Base-by-base conservation (phyloP, 2,797 vertebrate species). In the Lemur catta region DNA sequence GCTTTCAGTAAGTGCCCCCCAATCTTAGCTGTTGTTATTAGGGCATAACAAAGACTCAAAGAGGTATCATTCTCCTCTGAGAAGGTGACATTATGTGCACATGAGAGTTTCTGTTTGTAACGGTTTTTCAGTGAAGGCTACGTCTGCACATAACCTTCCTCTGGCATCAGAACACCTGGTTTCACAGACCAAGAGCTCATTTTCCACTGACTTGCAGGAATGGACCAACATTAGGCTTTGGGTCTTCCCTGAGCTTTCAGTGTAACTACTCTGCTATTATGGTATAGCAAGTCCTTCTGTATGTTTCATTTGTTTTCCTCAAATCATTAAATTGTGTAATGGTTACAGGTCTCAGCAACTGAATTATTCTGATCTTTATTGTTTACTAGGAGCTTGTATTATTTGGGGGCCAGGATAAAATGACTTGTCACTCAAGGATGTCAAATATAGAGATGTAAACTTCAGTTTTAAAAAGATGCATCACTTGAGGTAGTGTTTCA, bases 351-450 rank as follows among this genome's bases (percentile, higher is more conserved):
- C 41, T 93, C 65, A 20, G 57, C 22, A 57, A 85, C 6, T 61
- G 24, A 84, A 65, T 75, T 80, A 63, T 85, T 95, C 59, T 95
- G 33, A 61, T 85, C 6, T 74, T 90, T 91, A 75, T 43, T 85
- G 7, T 38, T 87, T 79, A 65, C 33, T 74, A 75, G 85, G 18
- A 43, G 8, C 22, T 85, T 35, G 2, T 35, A 55, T 71, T 92
- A 93, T 81, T 72, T 94, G 10, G 55, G 28, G 72, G 26, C 57
- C 63, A 85, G 15, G 13, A 88, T 93, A 82, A 92, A 97, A 93
- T 91, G 61, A 72, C 24, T 69, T 84, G 13, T 63, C 22, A 63
- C 9, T 41, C 5, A 46, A 78, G 43, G 26, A 24, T 84, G 15
- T 12, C 17, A 86, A 89, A 17, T 69, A 59, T 18, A 84, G 59